phyloP scores from a whole-genome alignment of 2,113 vertebrate species.

The Lophius piscatorius region DNA sequence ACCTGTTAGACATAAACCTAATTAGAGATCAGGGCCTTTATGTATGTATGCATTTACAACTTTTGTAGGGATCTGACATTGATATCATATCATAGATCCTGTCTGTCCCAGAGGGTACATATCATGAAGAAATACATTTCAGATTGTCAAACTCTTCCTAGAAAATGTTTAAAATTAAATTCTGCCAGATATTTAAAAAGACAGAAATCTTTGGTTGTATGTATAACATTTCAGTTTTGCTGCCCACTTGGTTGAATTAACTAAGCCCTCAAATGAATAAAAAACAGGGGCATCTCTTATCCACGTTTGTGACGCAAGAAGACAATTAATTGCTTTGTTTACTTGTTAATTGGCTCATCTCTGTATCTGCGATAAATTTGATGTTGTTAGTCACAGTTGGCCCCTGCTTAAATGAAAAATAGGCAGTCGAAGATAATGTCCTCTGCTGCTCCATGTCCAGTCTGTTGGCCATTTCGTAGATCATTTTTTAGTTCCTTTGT shows the following conservation, averaged over 20 bases:
- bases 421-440: constrained; percentile 9
- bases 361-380: background rate
- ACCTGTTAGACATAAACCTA: constrained; percentile 2
- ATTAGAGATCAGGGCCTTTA: background rate
- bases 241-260: background rate
- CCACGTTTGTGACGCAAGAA: background rate
- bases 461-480: background rate
- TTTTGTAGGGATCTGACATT: background rate
- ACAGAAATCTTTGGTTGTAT: background rate
- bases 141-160: constrained; percentile 2
- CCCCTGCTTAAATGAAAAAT: background rate
- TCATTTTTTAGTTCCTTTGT: background rate
- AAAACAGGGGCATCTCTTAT: background rate
- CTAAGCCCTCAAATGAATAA: background rate
- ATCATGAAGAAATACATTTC: background rate
- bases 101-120: background rate
- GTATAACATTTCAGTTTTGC: background rate
- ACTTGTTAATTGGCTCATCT: constrained; percentile 8
- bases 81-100: constrained; percentile 3
- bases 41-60: background rate
- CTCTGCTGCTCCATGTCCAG: background rate
- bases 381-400: constrained; percentile 1
- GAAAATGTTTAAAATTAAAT: too few species aligned
- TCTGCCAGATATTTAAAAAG: too few species aligned
- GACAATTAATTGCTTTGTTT: constrained; percentile 19